Base-by-base conservation (phyloP, 1,140 invertebrate genomes). In the Procambarus clarkii region DNA sequence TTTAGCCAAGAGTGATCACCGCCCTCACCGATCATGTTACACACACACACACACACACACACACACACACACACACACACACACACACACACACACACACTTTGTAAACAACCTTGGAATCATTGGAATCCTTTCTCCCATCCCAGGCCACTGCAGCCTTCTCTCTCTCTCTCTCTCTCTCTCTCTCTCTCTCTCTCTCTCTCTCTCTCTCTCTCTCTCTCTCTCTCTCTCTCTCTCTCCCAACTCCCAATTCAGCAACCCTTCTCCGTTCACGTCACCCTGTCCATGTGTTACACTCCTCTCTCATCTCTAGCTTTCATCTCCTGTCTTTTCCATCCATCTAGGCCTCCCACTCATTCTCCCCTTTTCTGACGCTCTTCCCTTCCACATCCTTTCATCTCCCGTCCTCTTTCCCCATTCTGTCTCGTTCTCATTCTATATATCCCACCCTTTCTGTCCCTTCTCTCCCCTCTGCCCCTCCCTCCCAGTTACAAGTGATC, bases 221-320 rank as follows among this genome's bases (percentile, higher is more conserved):
- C n/a, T n/a, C n/a, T n/a, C n/a, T n/a, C n/a, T n/a, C n/a, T n/a
- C n/a, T n/a, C n/a, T n/a, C n/a, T n/a, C n/a, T n/a, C n/a, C n/a
- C n/a, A n/a, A n/a, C n/a, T n/a, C n/a, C n/a, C n/a, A n/a, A n/a
- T n/a, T n/a, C n/a, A n/a, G n/a, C n/a, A n/a, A n/a, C n/a, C 71
- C 71, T 44, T 79, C 77, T 79, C 77, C 45, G 8, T 79, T 45
- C n/a, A 11, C 45, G 24, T 79, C 77, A 44, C 77, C 45, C 77
- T 44, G 8, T 79, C 77, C 8, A 15, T 79, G 8, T 79, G 18
- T 4, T 45, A 13, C 21, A 15, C 45, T 79, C 77, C 34, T 44
- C 45, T 45, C 44, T 79, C n/a, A 8, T 44, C 77, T 45, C 45
- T 9, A 44, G 5, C 45, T 44, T 44, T 45, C 77, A 7, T 44